phyloP scores from a whole-genome alignment of 2,113 vertebrate species.

The Elaphurus davidianus region DNA sequence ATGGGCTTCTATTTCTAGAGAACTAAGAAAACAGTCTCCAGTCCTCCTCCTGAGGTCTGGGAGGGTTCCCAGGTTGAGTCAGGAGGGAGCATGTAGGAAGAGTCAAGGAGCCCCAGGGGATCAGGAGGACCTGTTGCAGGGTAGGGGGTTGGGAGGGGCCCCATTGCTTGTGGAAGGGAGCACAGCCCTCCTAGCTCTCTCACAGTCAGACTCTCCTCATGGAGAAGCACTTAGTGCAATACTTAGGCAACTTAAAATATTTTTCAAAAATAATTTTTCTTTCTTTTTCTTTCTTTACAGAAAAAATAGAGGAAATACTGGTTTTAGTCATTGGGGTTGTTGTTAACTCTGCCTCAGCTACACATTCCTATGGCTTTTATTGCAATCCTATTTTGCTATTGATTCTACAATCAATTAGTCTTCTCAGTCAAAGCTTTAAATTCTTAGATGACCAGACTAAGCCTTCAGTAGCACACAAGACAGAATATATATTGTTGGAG shows the following conservation, averaged over 20 bases:
- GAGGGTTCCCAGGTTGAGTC: neutral
- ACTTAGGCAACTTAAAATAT: neutral
- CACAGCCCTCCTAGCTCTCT: neutral
- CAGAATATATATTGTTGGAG: neutral
- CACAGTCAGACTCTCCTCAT: neutral
- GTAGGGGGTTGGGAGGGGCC: fast-evolving
- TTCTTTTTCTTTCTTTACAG: neutral
- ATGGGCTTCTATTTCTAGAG: neutral
- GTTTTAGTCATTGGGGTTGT: neutral
- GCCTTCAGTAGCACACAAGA: neutral
- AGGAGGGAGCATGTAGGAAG: neutral
- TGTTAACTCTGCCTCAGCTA: neutral
- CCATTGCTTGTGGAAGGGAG: neutral
- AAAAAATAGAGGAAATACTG: neutral
- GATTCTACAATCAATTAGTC: neutral
- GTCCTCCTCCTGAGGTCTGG: neutral
- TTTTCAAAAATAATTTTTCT: neutral
- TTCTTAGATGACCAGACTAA: neutral
- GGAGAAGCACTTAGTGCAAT: neutral
- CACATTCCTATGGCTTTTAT: neutral
- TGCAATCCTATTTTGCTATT: neutral
- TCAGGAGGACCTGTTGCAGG: neutral
- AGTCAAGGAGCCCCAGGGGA: too few species aligned
- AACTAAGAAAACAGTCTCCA: neutral
- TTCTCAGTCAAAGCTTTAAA: neutral